phyloP scores from a whole-genome alignment of 1,140 invertebrate species.

The Manduca sexta region DNA sequence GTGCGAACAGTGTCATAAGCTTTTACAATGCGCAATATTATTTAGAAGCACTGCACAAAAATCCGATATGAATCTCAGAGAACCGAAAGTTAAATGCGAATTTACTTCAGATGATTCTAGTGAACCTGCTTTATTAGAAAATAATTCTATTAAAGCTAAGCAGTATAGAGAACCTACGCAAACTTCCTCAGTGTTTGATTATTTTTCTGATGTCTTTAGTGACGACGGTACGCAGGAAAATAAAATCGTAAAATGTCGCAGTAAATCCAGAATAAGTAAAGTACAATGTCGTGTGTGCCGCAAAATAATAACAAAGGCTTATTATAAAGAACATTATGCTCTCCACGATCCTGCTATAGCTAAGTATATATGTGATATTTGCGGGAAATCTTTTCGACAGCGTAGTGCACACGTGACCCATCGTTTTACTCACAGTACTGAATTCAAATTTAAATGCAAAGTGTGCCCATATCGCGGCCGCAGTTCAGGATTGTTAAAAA shows the following conservation, averaged over 20 bases:
- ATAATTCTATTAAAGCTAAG: background rate
- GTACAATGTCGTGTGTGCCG: slow-evolving; percentile 53
- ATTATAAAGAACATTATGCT: slow-evolving; percentile 53
- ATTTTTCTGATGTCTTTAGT: slow-evolving; percentile 9
- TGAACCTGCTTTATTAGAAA: background rate
- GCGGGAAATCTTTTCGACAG: slow-evolving; percentile 59
- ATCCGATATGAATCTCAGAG: slow-evolving; percentile 25
- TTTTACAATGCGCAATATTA: slow-evolving; percentile 34
- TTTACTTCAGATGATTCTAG: slow-evolving; percentile 4
- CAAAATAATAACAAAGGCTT: slow-evolving; percentile 47
- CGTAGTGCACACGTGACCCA: slow-evolving; percentile 57
- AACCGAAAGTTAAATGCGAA: slow-evolving; percentile 25
- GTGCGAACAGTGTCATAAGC: slow-evolving; percentile 35
- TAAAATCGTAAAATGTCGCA: slow-evolving; percentile 5
- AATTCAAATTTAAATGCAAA: slow-evolving; percentile 56
- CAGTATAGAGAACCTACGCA: background rate
- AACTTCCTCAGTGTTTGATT: background rate
- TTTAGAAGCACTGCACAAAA: slow-evolving; percentile 37
- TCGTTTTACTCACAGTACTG: slow-evolving; percentile 48
- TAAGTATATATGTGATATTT: slow-evolving; percentile 60
- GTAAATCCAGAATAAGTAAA: slow-evolving; percentile 18
- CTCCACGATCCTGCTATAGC: slow-evolving; percentile 55
- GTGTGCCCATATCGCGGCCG: slow-evolving; percentile 57
- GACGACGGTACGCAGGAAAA: slow-evolving; percentile 7
- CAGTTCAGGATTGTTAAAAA: slow-evolving; percentile 55